Base-by-base conservation (phyloP, 2,888 invertebrate species). In the Chrysomela aeneicollis region DNA sequence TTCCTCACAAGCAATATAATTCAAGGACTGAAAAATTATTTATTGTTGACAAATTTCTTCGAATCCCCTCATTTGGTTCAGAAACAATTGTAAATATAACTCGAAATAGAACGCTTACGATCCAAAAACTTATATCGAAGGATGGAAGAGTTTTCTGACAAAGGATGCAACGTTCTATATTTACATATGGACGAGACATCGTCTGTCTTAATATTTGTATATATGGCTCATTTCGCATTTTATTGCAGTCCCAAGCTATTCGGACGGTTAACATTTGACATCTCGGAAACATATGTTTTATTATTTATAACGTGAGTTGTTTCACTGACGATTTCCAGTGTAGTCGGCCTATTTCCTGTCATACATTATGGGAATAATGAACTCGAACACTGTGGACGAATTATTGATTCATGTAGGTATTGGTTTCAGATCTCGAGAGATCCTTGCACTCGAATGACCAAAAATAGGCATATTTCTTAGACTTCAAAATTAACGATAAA, bases 251-350 rank as follows among this genome's bases (percentile, higher is more conserved):
- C 64, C 6, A 64, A 58, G 68, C 64, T 68, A 65, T 66, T 64
- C 53, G 65, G 66, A 46, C 61, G 61, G 61, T 61, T 55, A 49
- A 61, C 61, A 32, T 64, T 61, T 64, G 61, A 64, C 64, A 64
- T 67, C 63, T 46, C 58, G 64, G 54, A 57, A 64, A 68, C 66
- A 70, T 64, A 58, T 67, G 66, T 64, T 62, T 60, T 63, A 69
- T 66, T 69, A 69, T 69, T 69, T 67, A 69, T 69, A 69, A 66
- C 67, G 59, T 61, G 37, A 61, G 63, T 67, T 67, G 63, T 69
- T 69, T 67, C 61, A 69, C 69, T 67, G 61, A 67, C 65, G 60
- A 69, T 69, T 67, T 65, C 63, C 63, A 64, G 64, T 58, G 55
- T 26, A 21, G 61, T 59, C 21, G 59, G 53, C 49, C 37, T 61